A percentile compares a stretch with the other conserved stretches of the same genome.
Conservation (phyloP, 2,113 vertebrate genomes). For the Casuarius casuarius region DNA sequence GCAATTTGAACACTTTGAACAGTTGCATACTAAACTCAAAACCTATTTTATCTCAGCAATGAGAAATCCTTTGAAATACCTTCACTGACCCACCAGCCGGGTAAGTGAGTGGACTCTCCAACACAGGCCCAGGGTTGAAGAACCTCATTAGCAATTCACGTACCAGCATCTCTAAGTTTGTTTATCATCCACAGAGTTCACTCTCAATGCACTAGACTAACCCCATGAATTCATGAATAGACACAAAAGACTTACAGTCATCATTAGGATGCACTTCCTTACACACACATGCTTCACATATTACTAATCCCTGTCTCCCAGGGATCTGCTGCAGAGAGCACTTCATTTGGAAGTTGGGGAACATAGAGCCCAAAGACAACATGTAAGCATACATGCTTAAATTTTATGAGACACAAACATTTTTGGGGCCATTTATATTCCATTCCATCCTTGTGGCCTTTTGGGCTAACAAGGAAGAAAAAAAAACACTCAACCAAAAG, state of each 20-base stretch:
- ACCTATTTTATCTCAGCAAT: neutral
- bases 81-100: neutral
- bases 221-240: conserved; percentile 59
- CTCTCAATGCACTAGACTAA: neutral
- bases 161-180: conserved; percentile 33
- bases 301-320: conserved; percentile 7
- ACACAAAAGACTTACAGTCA: conserved; percentile 54
- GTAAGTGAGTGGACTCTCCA: neutral
- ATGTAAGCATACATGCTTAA: neutral
- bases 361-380: neutral
- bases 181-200: conserved; percentile 42
- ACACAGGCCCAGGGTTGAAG: neutral
- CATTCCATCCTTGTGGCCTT: neutral
- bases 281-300: neutral
- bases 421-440: conserved; percentile 24
- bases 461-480: neutral
- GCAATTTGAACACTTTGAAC: neutral
- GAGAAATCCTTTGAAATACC: neutral
- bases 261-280: conserved; percentile 38
- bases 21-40: neutral
- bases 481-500: neutral
- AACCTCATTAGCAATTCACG: conserved; percentile 45
- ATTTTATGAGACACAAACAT: neutral
- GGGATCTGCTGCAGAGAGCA: neutral
- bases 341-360: conserved; percentile 15